Percentiles rank a stretch among this genome's conserved stretches.
Conservation (phyloP, 2,888 invertebrate genomes). For the Chrysina gloriosa region DNA sequence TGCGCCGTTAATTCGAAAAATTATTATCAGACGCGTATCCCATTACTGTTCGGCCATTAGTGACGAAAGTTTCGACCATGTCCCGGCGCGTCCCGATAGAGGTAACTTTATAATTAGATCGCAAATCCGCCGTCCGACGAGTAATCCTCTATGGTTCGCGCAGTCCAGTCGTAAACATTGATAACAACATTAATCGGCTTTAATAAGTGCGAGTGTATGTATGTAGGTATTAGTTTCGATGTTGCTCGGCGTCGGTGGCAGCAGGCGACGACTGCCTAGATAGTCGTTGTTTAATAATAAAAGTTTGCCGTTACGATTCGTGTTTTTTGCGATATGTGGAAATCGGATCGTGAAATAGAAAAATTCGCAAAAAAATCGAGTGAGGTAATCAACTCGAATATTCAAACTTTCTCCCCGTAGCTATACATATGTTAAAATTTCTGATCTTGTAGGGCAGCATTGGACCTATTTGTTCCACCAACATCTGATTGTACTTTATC, state of each 20-base stretch:
- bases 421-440: no score
- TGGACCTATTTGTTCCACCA: no score
- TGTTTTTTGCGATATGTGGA: no score
- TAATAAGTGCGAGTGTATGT: conserved; percentile 3
- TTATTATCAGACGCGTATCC: conserved; percentile 39
- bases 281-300: neutral
- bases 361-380: no score
- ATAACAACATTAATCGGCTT: conserved; percentile 50
- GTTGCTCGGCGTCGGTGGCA: neutral
- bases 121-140: conserved; percentile 51
- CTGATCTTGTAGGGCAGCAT: no score
- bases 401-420: no score
- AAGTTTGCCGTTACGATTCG: neutral
- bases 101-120: conserved; percentile 59
- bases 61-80: conserved; percentile 38
- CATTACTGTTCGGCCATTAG: conserved; percentile 42
- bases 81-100: conserved; percentile 17
- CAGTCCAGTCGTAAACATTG: conserved; percentile 50
- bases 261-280: neutral
- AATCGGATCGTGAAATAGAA: no score
- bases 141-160: conserved; percentile 45
- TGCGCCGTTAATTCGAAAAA: conserved; percentile 38
- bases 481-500: no score
- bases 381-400: no score
- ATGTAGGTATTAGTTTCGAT: neutral